Percentiles rank a stretch among this genome's conserved stretches.
Conservation (phyloP, 2,113 vertebrate species). For the Clarias macrocephalus region DNA sequence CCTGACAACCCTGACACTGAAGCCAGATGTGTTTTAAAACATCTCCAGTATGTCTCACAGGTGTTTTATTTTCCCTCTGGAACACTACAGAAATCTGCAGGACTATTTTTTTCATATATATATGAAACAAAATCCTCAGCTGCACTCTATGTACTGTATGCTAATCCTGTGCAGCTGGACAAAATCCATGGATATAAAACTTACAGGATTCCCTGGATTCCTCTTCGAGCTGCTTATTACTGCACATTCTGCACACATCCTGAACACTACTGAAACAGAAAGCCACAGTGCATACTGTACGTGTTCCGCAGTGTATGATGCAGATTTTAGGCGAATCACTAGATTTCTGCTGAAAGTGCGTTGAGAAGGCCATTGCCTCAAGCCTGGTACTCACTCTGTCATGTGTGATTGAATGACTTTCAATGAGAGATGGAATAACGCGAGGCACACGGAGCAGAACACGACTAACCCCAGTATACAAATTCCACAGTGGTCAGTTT, state of each 20-base stretch:
- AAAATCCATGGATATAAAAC: background rate
- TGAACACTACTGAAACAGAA: background rate
- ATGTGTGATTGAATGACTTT: background rate
- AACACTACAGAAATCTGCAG: background rate
- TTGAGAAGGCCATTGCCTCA: background rate
- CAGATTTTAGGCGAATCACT: background rate
- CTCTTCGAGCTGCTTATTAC: background rate
- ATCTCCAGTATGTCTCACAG: background rate
- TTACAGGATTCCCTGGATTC: slow-evolving; percentile 3
- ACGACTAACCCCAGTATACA: background rate
- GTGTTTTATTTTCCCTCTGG: background rate
- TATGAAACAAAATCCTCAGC: background rate
- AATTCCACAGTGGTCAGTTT: background rate
- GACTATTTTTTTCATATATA: background rate
- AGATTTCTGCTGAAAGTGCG: background rate
- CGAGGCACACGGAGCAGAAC: slow-evolving; percentile 1
- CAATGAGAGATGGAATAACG: background rate
- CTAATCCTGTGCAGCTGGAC: slow-evolving; percentile 3
- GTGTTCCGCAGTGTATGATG: background rate
- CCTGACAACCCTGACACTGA: background rate
- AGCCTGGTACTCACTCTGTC: background rate
- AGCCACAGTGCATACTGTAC: no score
- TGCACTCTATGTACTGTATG: background rate
- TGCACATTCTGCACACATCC: background rate
- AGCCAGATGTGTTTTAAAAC: background rate